Percentiles rank a stretch among this genome's conserved stretches.
phyloP scores from a whole-genome alignment of 2,888 invertebrate species.

The Pammene aurita region DNA sequence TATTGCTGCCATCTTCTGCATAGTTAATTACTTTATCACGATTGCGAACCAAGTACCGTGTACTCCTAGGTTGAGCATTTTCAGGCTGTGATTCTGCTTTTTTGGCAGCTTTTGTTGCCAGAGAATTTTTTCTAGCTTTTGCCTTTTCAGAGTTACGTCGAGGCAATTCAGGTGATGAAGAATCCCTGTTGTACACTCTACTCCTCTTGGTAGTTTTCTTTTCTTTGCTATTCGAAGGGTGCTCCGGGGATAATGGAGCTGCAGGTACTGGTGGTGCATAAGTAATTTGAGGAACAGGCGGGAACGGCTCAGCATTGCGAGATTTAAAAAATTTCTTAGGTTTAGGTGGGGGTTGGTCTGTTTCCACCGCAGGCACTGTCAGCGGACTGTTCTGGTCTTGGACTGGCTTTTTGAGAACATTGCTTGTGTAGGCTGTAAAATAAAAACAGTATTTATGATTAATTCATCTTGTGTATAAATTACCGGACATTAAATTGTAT shows the following conservation, averaged over 20 bases:
- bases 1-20: constrained; percentile 84
- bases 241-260: constrained; percentile 76
- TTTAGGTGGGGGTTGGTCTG: constrained; percentile 84
- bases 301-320: constrained; percentile 86
- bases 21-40: constrained; percentile 85
- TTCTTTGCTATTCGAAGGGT: constrained; percentile 70
- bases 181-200: constrained; percentile 72
- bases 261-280: constrained; percentile 78
- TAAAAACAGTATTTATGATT: constrained; percentile 38
- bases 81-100: constrained; percentile 71
- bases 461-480: background rate
- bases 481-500: background rate
- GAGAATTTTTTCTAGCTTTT: constrained; percentile 69
- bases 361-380: constrained; percentile 80
- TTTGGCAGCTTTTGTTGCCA: constrained; percentile 74
- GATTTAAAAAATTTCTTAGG: constrained; percentile 96
- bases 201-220: constrained; percentile 70
- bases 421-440: constrained; percentile 75
- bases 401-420: constrained; percentile 73
- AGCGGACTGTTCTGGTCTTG: constrained; percentile 82
- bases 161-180: constrained; percentile 78
- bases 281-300: constrained; percentile 79
- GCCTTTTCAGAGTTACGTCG: constrained; percentile 73
- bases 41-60: constrained; percentile 80
- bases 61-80: constrained; percentile 77